A percentile compares a stretch with the other conserved stretches of the same genome.
Conservation (phyloP, 2,888 invertebrate species). For the Graphium colonna region DNA sequence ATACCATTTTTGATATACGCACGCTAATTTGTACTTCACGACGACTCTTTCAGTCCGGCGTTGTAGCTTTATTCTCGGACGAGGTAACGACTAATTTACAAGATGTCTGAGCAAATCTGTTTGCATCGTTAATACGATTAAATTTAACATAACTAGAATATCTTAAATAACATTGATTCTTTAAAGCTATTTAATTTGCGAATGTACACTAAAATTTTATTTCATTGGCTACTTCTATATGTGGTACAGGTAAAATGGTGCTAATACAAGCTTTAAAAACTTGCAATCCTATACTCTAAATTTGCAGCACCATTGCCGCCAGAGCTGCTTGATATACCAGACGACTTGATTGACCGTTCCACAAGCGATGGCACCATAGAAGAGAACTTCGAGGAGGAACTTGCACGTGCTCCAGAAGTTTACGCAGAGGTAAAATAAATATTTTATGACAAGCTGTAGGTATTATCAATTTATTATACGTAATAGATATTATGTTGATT, state of each 20-base stretch:
- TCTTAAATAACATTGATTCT: too few relatives aligned
- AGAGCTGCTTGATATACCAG: constrained; percentile 56
- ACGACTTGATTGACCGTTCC: constrained; percentile 65
- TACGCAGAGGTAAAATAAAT: constrained; percentile 59
- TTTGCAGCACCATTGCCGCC: constrained; percentile 60
- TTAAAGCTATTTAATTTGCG: too few relatives aligned
- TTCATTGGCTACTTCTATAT: too few relatives aligned
- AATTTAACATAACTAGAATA: too few relatives aligned
- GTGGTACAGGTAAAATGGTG: too few relatives aligned
- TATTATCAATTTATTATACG: too few relatives aligned
- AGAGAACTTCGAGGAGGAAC: constrained; percentile 94
- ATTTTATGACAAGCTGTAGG: too few relatives aligned
- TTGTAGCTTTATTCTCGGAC: not conserved
- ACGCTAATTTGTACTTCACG: constrained; percentile 2
- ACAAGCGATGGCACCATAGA: constrained; percentile 93
- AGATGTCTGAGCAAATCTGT: too few relatives aligned
- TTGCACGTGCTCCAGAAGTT: constrained; percentile 83
- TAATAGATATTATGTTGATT: not conserved
- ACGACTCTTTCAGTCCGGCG: not conserved
- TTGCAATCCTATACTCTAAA: not conserved
- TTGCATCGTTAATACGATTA: too few relatives aligned
- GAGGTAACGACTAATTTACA: not conserved
- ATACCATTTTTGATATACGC: not conserved
- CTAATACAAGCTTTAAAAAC: not conserved
- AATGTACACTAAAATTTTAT: not conserved